Base-by-base conservation (phyloP, 2,113 vertebrate species). In the Elgaria multicarinata region DNA sequence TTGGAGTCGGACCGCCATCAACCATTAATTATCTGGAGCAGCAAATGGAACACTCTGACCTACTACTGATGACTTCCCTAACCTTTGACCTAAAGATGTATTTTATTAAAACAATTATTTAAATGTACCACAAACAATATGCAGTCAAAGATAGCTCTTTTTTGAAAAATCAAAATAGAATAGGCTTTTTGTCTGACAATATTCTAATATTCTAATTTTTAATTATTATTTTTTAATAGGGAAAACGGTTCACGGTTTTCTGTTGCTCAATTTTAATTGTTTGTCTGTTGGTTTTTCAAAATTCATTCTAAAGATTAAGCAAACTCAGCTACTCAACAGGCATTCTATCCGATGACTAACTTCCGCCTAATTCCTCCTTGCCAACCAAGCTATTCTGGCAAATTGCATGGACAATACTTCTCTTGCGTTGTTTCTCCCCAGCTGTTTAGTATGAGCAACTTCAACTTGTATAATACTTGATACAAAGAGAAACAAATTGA, bases 21-120 rank as follows among this genome's bases (percentile, higher is more conserved):
- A 89, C 94, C 94, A 96, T 92, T 93, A 93, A 92, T 95, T 96
- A 96, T 94, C 93, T 91, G 91, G 93, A 87, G n/a, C 71, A 94
- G 93, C 93, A 89, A 92, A 90, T 95, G 96, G 96, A 96, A 94
- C 94, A 96, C 95, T 97, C 95, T 97, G 96, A 95, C 96, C 97
- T 97, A 98, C 97, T 98, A 98, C 97, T 98, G 97, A 98, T 97
- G 94, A 97, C 96, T 97, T 97, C 96, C 96, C 97, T 97, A 96
- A 97, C 93, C 95, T 97, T 97, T 96, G 96, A 96, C 95, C 95
- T 97, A 97, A 97, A 97, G 96, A 97, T 97, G 96, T 97, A 97
- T 97, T 98, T 97, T 98, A 97, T 97, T 98, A 97, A 97, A 97
- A 95, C 93, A 95, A 96, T 98, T 97, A 98, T 97, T 98, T 98